Conservation (phyloP, 2,113 vertebrate species). For the Pholis gunnellus region DNA sequence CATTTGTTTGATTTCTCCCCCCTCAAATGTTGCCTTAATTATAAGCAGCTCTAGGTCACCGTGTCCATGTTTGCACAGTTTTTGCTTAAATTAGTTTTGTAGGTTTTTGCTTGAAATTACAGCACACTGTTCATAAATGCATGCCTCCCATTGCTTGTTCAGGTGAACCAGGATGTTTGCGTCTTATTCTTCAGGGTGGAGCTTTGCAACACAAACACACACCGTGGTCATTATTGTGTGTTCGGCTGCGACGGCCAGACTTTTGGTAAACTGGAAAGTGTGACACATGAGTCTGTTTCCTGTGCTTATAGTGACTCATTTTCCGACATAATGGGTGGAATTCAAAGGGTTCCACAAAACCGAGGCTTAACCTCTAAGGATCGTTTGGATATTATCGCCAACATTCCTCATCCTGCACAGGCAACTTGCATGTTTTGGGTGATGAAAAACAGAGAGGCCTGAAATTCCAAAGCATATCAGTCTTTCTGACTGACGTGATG, state of each 20-base stretch:
- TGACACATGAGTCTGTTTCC: conserved; percentile 49
- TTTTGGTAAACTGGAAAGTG: conserved; percentile 58
- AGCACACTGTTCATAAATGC: conserved; percentile 2
- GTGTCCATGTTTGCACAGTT: conserved; percentile 11
- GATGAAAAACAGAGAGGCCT: conserved; percentile 65
- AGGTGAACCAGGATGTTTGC: conserved; percentile 23
- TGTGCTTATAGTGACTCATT: conserved; percentile 42
- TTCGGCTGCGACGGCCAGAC: neutral
- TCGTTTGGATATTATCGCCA: conserved; percentile 57
- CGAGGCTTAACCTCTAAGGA: conserved; percentile 41
- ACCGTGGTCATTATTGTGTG: conserved; percentile 29
- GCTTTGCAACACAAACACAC: conserved; percentile 19
- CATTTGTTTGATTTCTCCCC: neutral
- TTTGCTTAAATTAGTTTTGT: conserved; percentile 13
- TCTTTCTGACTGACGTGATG: conserved; percentile 63
- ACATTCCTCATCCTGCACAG: conserved; percentile 36
- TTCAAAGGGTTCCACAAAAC: conserved; percentile 54
- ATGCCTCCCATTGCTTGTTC: conserved; percentile 14
- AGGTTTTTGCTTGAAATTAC: conserved; percentile 4
- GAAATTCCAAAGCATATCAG: conserved; percentile 65
- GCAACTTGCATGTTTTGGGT: conserved; percentile 31
- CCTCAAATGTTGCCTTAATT: neutral
- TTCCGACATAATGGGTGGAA: conserved; percentile 38
- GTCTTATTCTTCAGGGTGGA: conserved; percentile 23
- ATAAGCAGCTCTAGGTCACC: neutral